phyloP scores from a whole-genome alignment of 2,113 vertebrate genomes.

The Daboia siamensis region DNA sequence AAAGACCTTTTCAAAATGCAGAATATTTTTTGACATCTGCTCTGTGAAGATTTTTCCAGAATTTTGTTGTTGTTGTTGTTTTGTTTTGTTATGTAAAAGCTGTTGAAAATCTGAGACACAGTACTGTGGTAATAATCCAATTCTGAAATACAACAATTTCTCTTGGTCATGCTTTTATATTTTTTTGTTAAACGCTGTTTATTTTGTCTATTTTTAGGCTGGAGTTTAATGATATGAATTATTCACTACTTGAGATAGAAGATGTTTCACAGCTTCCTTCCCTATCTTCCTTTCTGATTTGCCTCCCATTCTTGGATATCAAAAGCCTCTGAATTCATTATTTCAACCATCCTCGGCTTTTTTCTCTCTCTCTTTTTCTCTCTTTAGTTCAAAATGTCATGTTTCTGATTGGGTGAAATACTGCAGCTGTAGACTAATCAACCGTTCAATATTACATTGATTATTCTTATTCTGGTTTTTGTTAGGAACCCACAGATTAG shows the following conservation, averaged over 20 bases:
- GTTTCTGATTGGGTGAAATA: background rate
- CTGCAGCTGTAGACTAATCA: background rate
- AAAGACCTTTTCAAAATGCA: background rate
- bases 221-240: background rate
- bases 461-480: background rate
- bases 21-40: background rate
- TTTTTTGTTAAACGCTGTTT: background rate
- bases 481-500: conserved; percentile 6
- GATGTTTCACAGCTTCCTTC: background rate
- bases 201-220: background rate
- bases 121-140: too few relatives aligned
- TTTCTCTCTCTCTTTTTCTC: background rate
- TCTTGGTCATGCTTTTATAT: background rate
- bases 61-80: background rate
- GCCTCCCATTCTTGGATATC: background rate
- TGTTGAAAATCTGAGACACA: background rate
- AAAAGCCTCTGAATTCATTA: background rate
- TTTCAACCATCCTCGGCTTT: background rate
- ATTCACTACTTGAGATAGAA: background rate
- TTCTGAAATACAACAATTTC: background rate
- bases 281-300: background rate
- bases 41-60: background rate
- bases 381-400: background rate
- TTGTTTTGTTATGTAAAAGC: background rate
- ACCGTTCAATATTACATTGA: background rate